phyloP scores from a whole-genome alignment of 2,888 invertebrate genomes.

The Gisinianus flammeolus region DNA sequence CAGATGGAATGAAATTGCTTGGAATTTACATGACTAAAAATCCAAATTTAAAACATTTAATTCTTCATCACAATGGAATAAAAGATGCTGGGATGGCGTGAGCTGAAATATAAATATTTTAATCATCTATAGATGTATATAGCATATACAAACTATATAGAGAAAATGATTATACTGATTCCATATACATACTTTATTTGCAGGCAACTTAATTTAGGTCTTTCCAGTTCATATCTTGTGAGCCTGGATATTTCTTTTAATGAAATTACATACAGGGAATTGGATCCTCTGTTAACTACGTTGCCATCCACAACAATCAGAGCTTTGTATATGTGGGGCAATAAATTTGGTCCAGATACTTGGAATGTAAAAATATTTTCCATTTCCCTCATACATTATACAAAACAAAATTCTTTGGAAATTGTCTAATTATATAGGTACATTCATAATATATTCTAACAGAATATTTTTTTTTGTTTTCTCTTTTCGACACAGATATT shows the following conservation, averaged over 20 bases:
- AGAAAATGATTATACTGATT: too few relatives aligned
- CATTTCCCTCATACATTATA: too few relatives aligned
- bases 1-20: conserved; percentile 49
- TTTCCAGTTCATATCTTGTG: conserved; percentile 43
- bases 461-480: conserved; percentile 3
- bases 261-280: conserved; percentile 43
- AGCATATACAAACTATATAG: too few relatives aligned
- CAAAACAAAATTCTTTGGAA: too few relatives aligned
- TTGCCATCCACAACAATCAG: conserved; percentile 44
- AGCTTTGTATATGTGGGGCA: conserved; percentile 54
- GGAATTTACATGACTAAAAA: conserved; percentile 48
- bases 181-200: too few relatives aligned
- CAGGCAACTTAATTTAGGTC: conserved; percentile 43
- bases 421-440: too few relatives aligned
- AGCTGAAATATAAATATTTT: too few relatives aligned
- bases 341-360: conserved; percentile 46
- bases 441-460: background rate
- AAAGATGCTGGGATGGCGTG: conserved; percentile 55
- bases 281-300: conserved; percentile 47
- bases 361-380: conserved; percentile 48
- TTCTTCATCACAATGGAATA: conserved; percentile 53
- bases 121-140: too few relatives aligned
- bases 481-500: conserved; percentile 39
- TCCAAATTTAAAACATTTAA: conserved; percentile 51
- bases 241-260: conserved; percentile 55